Conservation (phyloP, 2,888 invertebrate species). For the Scaptomyza caliginosa region DNA sequence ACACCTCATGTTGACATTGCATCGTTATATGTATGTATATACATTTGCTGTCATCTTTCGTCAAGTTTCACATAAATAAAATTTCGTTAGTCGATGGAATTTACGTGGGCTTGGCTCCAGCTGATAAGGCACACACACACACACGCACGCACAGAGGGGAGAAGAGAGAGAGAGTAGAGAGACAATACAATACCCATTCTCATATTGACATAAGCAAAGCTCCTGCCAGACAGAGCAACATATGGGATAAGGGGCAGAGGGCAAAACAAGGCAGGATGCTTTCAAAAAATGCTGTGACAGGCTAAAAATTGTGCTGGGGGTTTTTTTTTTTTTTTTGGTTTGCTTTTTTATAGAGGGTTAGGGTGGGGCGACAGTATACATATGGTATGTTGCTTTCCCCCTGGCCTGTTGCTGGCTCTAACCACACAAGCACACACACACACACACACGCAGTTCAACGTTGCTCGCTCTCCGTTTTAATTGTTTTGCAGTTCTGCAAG, state of each 20-base stretch:
- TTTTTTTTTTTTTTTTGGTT: conserved; percentile 2
- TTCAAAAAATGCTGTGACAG: conserved; percentile 45
- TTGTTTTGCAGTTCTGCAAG: conserved; percentile 51
- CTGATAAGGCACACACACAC: conserved; percentile 56
- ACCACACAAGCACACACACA: background rate
- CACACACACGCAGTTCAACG: no score
- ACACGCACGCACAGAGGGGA: background rate
- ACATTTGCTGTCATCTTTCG: conserved; percentile 52
- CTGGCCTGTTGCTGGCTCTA: conserved; percentile 55
- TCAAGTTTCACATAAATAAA: conserved; percentile 56
- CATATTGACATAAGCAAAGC: conserved; percentile 65
- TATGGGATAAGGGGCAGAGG: conserved; percentile 2
- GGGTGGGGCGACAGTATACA: background rate
- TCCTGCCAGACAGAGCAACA: conserved; percentile 37
- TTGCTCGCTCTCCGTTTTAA: conserved; percentile 49
- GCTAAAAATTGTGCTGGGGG: conserved; percentile 39
- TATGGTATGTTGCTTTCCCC: conserved; percentile 7
- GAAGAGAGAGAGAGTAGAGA: background rate
- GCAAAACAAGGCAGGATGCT: background rate
- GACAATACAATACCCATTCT: conserved; percentile 31
- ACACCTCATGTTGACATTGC: conserved; percentile 18
- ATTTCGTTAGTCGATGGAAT: conserved; percentile 44
- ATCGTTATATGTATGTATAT: conserved; percentile 1
- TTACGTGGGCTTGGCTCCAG: conserved; percentile 56
- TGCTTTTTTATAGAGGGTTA: background rate